Percentiles rank a stretch among this genome's conserved stretches.
Conservation (phyloP, 2,888 invertebrate genomes). For the Strigamia crassipes region DNA sequence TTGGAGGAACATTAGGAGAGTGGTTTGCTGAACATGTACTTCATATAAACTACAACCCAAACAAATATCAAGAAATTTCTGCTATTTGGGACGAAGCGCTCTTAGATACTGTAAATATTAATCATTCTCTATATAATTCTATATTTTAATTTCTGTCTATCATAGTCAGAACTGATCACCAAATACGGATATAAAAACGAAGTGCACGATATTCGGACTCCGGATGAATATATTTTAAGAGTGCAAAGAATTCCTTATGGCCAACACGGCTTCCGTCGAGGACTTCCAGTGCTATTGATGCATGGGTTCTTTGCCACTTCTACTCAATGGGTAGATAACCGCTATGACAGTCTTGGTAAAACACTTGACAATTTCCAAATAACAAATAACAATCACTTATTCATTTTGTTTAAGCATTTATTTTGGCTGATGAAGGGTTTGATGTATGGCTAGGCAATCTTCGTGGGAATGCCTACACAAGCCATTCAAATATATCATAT, state of each 20-base stretch:
- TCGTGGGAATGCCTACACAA: neutral
- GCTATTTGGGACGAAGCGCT: neutral
- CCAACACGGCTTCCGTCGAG: neutral
- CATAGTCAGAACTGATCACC: neutral
- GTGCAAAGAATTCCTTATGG: neutral
- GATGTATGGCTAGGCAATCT: constrained; percentile 5
- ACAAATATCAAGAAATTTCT: neutral
- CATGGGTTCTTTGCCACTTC: neutral
- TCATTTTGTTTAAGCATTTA: neutral
- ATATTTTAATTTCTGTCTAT: no score
- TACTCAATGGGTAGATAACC: neutral
- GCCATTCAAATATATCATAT: neutral
- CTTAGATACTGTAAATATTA: neutral
- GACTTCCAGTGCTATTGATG: neutral
- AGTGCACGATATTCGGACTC: neutral
- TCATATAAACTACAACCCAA: neutral
- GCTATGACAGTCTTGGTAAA: neutral
- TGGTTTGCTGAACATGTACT: neutral
- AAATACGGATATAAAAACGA: neutral
- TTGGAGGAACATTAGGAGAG: neutral
- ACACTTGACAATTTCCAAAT: neutral
- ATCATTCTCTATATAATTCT: no score
- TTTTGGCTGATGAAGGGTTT: neutral
- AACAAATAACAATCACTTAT: neutral
- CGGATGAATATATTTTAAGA: neutral